Conservation (phyloP, 37 sponge, comb jelly and placozoan genomes). For the Mnemiopsis leidyi region DNA sequence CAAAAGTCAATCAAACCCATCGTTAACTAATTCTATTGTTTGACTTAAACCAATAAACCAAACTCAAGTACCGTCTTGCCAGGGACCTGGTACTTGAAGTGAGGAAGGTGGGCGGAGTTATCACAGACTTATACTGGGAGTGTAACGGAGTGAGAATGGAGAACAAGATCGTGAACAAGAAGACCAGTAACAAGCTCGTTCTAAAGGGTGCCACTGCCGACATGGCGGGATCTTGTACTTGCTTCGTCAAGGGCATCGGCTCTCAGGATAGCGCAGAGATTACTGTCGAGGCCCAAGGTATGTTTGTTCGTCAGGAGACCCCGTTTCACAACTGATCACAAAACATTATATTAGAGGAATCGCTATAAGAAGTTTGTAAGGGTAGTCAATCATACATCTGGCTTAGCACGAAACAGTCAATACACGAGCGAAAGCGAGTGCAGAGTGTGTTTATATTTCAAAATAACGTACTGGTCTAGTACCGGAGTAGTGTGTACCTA, state of each 20-base stretch:
- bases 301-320: background rate
- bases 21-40: too few species aligned
- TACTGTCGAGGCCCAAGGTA: background rate
- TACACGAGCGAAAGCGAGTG: too few species aligned
- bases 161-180: background rate
- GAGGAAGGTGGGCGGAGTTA: background rate
- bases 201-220: background rate
- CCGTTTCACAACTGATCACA: too few species aligned
- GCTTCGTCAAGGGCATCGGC: slow-evolving; percentile 39
- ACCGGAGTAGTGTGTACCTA: too few species aligned
- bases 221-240: background rate
- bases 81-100: background rate
- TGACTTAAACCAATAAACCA: background rate
- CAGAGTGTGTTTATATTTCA: too few species aligned
- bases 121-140: background rate
- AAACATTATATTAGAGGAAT: too few species aligned
- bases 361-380: too few species aligned
- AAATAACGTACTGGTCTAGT: too few species aligned
- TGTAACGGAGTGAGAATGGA: slow-evolving; percentile 7
- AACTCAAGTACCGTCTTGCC: too few species aligned
- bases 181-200: background rate
- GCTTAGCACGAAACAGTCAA: too few species aligned
- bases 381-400: too few species aligned
- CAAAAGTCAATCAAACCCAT: too few species aligned
- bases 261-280: slow-evolving; percentile 32